These are phyloP conservation scores for Corvus moneduloides DNA, from an alignment of 2,113 vertebrate species.

Conservation along the genomic window DNA sequence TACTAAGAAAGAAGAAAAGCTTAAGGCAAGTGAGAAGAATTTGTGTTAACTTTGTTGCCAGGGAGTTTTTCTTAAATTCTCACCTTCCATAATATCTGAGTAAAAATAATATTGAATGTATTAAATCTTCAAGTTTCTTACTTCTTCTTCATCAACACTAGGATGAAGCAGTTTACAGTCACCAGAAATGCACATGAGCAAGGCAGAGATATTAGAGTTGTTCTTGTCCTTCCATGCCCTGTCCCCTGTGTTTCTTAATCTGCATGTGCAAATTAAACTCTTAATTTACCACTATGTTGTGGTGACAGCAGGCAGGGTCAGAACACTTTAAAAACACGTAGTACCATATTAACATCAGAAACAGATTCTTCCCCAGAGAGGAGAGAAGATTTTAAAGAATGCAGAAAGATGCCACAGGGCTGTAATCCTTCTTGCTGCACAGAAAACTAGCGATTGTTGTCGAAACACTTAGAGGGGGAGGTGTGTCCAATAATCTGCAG, in stretches of 20 bases:
- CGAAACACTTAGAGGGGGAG: neutral
- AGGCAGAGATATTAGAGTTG: neutral
- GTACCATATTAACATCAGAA: slow-evolving; percentile 52
- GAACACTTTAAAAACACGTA: slow-evolving; percentile 2
- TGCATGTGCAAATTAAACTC: neutral
- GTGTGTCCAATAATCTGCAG: slow-evolving; percentile 34
- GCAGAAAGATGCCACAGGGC: slow-evolving; percentile 18
- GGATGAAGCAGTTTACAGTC: neutral
- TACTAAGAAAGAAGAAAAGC: neutral
- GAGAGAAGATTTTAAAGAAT: slow-evolving; percentile 33
- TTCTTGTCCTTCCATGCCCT: neutral
- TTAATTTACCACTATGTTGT: slow-evolving; percentile 16
- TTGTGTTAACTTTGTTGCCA: neutral
- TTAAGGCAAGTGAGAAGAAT: neutral
- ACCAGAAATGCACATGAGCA: neutral
- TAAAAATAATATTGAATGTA: neutral
- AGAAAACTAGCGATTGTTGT: slow-evolving; percentile 42
- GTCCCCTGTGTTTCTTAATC: neutral
- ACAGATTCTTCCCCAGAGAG: slow-evolving; percentile 15
- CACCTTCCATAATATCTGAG: neutral
- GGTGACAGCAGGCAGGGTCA: slow-evolving; percentile 32
- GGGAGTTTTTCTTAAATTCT: neutral
- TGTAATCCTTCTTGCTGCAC: neutral
- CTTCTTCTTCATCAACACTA: neutral
- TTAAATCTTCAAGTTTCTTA: neutral